phyloP scores from a whole-genome alignment of 1,140 invertebrate species.

The Zaprionus lachaisei region DNA sequence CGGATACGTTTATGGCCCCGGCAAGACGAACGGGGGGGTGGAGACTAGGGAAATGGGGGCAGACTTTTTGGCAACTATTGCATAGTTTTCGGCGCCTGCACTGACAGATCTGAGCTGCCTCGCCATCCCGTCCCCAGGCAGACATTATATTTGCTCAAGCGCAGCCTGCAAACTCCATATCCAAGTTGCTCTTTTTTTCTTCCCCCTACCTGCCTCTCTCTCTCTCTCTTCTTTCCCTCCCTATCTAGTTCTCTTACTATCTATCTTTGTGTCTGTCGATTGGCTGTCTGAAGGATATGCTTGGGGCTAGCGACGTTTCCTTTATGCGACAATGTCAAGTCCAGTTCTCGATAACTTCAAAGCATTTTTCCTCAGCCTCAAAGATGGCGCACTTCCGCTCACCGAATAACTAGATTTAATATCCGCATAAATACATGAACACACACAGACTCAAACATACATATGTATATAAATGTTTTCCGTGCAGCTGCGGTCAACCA shows the following conservation, averaged over 20 bases:
- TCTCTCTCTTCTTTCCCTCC: background rate
- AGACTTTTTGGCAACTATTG: conserved; percentile 46
- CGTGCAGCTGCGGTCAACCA: conserved; percentile 31
- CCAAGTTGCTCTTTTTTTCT: background rate
- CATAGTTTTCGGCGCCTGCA: conserved; percentile 48
- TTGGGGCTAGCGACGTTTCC: conserved; percentile 67
- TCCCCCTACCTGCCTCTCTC: background rate
- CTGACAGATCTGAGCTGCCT: conserved; percentile 12
- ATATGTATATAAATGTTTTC: conserved; percentile 5
- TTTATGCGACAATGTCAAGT: conserved; percentile 76
- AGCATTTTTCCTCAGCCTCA: conserved; percentile 23
- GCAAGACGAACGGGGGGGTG: background rate
- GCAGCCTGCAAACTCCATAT: background rate
- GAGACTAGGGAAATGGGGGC: conserved; percentile 6
- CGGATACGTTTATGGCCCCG: conserved; percentile 38
- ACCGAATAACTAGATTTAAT: conserved; percentile 43
- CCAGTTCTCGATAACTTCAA: conserved; percentile 32
- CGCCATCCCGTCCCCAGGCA: background rate
- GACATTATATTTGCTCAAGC: conserved; percentile 1
- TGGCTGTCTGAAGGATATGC: conserved; percentile 55
- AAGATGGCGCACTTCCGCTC: conserved; percentile 63
- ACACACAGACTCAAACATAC: background rate
- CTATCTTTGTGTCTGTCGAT: conserved; percentile 17
- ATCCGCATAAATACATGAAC: conserved; percentile 26
- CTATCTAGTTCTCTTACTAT: conserved; percentile 7